Evolutionary conservation across 2,888 invertebrate species (phyloP).

Genomic region (Bursaphelenchus okinawaensis): DNA sequence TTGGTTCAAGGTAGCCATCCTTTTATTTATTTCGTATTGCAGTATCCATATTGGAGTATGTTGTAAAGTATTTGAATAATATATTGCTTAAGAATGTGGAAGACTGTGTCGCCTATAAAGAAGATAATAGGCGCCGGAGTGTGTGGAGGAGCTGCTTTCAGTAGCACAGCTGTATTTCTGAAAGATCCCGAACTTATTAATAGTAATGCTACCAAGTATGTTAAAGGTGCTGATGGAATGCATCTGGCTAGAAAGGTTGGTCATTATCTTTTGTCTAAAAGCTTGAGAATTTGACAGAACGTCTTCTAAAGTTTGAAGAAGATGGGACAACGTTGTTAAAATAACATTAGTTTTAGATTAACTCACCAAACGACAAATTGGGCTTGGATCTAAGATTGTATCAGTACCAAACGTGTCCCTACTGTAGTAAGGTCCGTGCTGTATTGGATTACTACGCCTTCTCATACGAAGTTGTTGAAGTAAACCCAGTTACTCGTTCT

Average conservation of each 20-base stretch:
- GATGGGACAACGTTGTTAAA: too few relatives aligned
- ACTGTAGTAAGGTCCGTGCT: slow-evolving; percentile 65
- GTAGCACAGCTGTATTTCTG: neutral
- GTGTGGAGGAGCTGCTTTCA: neutral
- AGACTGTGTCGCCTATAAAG: neutral
- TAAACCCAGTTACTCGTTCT: slow-evolving; percentile 84
- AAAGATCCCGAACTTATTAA: neutral
- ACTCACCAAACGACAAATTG: slow-evolving; percentile 47
- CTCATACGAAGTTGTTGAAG: slow-evolving; percentile 90
- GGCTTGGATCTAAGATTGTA: slow-evolving; percentile 75
- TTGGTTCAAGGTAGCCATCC: too few relatives aligned
- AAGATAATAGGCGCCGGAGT: neutral
- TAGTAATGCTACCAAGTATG: neutral
- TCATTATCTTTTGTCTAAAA: too few relatives aligned
- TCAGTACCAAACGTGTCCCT: slow-evolving; percentile 84
- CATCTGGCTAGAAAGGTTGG: slow-evolving; percentile 28
- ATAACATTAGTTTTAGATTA: slow-evolving; percentile 35
- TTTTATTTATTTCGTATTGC: too few relatives aligned
- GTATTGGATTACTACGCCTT: slow-evolving; percentile 86
- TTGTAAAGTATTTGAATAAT: neutral
- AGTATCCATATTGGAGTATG: neutral
- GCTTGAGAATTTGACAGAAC: too few relatives aligned
- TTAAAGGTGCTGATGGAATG: slow-evolving; percentile 17
- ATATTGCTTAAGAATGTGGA: neutral
- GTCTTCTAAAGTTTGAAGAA: too few relatives aligned